Evolutionary conservation across 2,113 vertebrate genomes (phyloP), one percentile per base, ranked within the genome.

Genomic region (Hippocampus guttulatus): DNA sequence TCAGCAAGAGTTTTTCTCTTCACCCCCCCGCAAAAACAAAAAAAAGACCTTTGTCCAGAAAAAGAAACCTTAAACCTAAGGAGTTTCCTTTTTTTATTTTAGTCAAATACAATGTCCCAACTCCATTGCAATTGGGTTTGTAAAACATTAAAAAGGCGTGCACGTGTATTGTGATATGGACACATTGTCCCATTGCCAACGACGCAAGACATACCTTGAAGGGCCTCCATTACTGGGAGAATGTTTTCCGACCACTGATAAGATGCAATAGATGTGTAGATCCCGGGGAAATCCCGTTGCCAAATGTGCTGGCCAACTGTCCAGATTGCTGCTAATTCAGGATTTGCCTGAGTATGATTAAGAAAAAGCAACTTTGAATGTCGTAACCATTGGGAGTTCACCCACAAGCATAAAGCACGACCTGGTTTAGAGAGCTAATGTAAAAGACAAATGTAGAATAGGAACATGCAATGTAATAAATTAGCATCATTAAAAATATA

Each of bases 231-330:
- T 79, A 98, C 94, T 0, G 96, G 96, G 57, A 95, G 94, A 38
- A 98, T 94, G 0, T 90, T 92, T 84, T 99, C 97, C 0, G 97
- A 95, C 97, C 97, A 98, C 85, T 96, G 96, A 78, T 93, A 91
- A 0, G 95, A 93, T 33, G 81, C 81, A 70, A 99, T 98, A 64
- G 94, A 86, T 1, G 93, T 86, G 75, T 98, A 99, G 91, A 97
- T 93, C 8, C 95, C 97, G 2, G 97, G 97, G 81, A 98, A 98
- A 67, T 99, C 97, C 75, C 96, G 89, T 84, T 98, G 97, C 96
- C 97, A 98, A 87, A 98, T 98, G 49, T 90, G 92, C 25, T 98
- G 96, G 69, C 96, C 97, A 23, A 99, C 96, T 0, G 95, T 91
- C 97, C 97, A 99, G 70, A 98, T 90, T 0, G 94, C 95, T 14